Conservation (phyloP, 2,797 vertebrate species). For the Silurus aristotelis region DNA sequence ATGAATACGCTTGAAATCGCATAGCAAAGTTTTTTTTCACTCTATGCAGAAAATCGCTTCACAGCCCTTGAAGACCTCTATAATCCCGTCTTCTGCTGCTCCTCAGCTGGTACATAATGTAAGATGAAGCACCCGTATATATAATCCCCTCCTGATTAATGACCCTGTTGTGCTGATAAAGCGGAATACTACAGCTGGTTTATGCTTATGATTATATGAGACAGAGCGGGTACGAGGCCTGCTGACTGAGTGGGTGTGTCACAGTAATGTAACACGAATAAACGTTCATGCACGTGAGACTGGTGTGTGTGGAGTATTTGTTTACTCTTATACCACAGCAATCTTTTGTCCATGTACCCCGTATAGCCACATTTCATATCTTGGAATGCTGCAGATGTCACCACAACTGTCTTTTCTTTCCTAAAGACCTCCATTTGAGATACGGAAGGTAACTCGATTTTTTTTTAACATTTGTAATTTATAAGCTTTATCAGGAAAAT, state of each 20-base stretch:
- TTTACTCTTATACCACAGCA: neutral
- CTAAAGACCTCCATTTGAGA: neutral
- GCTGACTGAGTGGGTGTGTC: neutral
- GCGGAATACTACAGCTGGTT: neutral
- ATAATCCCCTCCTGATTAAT: neutral
- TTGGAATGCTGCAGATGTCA: neutral
- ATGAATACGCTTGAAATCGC: too few relatives aligned
- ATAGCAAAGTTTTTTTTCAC: too few relatives aligned
- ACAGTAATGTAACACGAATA: constrained; percentile 28
- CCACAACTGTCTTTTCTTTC: neutral
- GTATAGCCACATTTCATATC: neutral
- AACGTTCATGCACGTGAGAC: constrained; percentile 3
- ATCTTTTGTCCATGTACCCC: neutral
- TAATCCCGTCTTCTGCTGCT: constrained; percentile 4
- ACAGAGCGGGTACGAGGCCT: too few relatives aligned
- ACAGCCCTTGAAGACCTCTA: neutral
- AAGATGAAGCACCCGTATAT: neutral
- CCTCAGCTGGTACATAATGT: neutral
- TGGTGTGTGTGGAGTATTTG: neutral
- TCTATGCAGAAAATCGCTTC: neutral
- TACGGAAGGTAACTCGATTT: neutral
- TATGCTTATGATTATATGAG: neutral
- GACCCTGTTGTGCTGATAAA: constrained; percentile 2
- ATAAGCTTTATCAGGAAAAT: neutral
- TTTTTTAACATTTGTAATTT: neutral